Evolutionary conservation across 2,888 invertebrate genomes (phyloP).

Genomic region (Limnephilus marmoratus): DNA sequence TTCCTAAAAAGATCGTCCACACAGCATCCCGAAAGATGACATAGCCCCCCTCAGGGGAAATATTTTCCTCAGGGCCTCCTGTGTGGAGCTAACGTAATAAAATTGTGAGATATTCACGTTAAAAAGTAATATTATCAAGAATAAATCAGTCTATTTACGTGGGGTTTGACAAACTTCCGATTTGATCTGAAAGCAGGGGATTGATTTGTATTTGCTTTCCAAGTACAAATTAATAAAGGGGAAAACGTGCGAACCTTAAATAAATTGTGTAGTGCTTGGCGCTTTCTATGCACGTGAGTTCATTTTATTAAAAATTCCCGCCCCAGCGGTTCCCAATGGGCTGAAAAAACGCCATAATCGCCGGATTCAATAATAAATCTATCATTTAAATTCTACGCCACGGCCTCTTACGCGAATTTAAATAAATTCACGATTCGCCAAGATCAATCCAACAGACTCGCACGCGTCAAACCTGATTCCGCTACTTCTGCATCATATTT

Average conservation of each 20-base stretch:
- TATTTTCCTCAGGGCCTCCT: no score
- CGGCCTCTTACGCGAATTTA: conserved; percentile 51
- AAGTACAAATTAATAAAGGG: background rate
- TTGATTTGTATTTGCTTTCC: background rate
- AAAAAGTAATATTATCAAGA: no score
- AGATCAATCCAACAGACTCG: conserved; percentile 48
- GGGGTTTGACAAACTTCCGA: background rate
- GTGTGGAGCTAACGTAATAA: no score
- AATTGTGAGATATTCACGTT: no score
- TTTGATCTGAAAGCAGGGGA: background rate
- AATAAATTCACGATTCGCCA: conserved; percentile 52
- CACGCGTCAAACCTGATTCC: conserved; percentile 61
- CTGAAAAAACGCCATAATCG: conserved; percentile 47
- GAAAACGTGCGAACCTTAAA: background rate
- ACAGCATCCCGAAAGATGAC: no score
- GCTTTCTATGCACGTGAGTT: background rate
- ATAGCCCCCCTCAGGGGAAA: no score
- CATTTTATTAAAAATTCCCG: conserved; percentile 40
- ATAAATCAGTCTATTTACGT: no score
- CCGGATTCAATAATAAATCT: conserved; percentile 56
- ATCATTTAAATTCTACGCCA: conserved; percentile 52
- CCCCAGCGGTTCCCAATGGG: background rate
- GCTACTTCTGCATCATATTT: conserved; percentile 63
- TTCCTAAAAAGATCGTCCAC: no score
- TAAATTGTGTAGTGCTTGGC: background rate